Percentiles rank a stretch among this genome's conserved stretches.
Evolutionary conservation across 2,797 vertebrate genomes (phyloP).

Genomic region (Chaenodraco wilsoni): DNA sequence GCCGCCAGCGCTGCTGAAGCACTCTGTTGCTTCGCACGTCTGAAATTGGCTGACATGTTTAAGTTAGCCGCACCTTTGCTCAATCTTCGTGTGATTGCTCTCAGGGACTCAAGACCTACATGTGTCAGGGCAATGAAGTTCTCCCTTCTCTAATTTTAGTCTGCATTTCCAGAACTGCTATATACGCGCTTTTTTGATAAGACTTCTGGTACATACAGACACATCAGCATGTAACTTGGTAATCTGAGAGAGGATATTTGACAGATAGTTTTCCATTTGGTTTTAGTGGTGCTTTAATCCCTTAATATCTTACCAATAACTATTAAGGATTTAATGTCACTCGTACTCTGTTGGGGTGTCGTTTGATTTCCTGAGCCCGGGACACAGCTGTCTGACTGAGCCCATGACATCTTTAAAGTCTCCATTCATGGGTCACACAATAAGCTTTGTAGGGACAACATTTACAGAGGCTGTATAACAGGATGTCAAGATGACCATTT

Average conservation of each 20-base stretch:
- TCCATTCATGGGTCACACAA: conserved; percentile 62
- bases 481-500: conserved; percentile 60
- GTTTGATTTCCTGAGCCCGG: conserved; percentile 55
- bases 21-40: conserved; percentile 81
- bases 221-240: conserved; percentile 67
- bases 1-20: conserved; percentile 70
- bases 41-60: conserved; percentile 82
- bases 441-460: conserved; percentile 52
- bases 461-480: conserved; percentile 51
- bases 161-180: conserved; percentile 63
- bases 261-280: conserved; percentile 67
- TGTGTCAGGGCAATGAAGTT: conserved; percentile 78
- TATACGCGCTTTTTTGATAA: conserved; percentile 67
- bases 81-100: conserved; percentile 61
- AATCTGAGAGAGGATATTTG: conserved; percentile 73
- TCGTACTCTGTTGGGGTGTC: conserved; percentile 52
- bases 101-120: conserved; percentile 75
- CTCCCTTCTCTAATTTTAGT: conserved; percentile 56
- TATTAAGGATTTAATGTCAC: conserved; percentile 80
- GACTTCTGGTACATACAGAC: conserved; percentile 61
- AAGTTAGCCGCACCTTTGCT: conserved; percentile 78
- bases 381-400: conserved; percentile 62
- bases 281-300: conserved; percentile 71
- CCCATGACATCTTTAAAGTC: conserved; percentile 72
- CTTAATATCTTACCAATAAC: conserved; percentile 81